These are phyloP conservation scores for Brachycybe producta DNA, from an alignment of 2,888 invertebrate species.

Conservation along the genomic window DNA sequence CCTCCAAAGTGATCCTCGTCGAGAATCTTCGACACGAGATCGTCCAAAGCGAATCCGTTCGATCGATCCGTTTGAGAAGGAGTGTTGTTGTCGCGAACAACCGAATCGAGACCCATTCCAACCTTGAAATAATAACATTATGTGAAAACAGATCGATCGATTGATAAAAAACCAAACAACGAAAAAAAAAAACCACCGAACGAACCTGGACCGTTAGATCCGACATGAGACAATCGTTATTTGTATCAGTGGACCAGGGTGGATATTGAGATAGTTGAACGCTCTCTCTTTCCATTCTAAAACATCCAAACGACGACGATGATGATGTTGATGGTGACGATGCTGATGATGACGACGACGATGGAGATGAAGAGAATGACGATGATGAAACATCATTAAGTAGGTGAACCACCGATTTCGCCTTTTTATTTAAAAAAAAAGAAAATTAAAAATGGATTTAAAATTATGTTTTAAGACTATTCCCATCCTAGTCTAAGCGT, in stretches of 20 bases:
- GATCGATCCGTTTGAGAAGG: conserved; percentile 6
- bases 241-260: conserved; percentile 20
- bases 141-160: not conserved
- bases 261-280: conserved; percentile 18
- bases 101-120: conserved; percentile 8
- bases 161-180: no score
- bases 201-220: conserved; percentile 7
- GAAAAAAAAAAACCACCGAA: no score
- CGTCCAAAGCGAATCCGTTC: conserved; percentile 18
- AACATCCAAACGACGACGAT: no score
- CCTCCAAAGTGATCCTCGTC: conserved; percentile 20
- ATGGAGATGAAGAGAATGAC: not conserved
- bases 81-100: conserved; percentile 1
- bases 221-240: conserved; percentile 5
- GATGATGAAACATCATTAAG: no score
- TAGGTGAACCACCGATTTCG: no score
- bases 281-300: no score
- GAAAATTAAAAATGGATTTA: no score
- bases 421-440: no score
- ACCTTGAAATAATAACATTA: conserved; percentile 3
- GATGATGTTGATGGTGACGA: no score
- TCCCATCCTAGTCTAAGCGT: no score
- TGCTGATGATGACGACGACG: not conserved
- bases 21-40: conserved; percentile 20
- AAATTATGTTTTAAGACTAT: no score